Conservation (phyloP, 2,888 invertebrate species). For the Pachydiplax longipennis region DNA sequence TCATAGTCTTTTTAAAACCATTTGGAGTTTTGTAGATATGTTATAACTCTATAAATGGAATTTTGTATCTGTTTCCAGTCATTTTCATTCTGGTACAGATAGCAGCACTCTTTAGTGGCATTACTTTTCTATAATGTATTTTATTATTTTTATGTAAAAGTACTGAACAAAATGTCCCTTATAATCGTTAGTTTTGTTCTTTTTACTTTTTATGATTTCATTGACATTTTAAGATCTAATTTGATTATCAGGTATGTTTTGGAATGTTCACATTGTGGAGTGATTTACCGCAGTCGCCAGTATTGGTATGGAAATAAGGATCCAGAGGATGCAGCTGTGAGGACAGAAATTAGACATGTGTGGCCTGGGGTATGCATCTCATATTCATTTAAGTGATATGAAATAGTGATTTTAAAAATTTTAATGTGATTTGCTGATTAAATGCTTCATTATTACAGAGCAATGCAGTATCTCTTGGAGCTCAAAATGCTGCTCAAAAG, state of each 20-base stretch:
- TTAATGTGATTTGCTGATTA: slow-evolving; percentile 29
- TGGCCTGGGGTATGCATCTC: slow-evolving; percentile 65
- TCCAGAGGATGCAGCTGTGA: slow-evolving; percentile 73
- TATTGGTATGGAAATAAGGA: slow-evolving; percentile 83
- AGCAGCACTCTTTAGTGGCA: no score
- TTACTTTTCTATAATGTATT: no score
- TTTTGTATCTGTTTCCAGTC: no score
- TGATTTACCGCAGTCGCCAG: slow-evolving; percentile 75
- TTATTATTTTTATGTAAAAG: no score
- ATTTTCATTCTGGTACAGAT: no score
- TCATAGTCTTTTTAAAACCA: no score
- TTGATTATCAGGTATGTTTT: slow-evolving; percentile 65
- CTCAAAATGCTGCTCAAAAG: slow-evolving; percentile 69
- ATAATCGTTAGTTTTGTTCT: no score
- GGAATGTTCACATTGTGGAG: slow-evolving; percentile 77
- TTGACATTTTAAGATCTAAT: neutral
- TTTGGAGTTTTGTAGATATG: no score
- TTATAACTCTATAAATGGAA: no score
- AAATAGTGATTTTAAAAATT: neutral
- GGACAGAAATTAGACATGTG: slow-evolving; percentile 72
- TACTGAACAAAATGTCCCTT: no score
- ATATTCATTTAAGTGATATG: neutral
- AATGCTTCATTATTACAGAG: neutral
- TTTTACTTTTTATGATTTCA: neutral
- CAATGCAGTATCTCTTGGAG: slow-evolving; percentile 56